Percentiles rank a stretch among this genome's conserved stretches.
Conservation (phyloP, 2,797 vertebrate genomes). For the Sebastes miniatus region DNA sequence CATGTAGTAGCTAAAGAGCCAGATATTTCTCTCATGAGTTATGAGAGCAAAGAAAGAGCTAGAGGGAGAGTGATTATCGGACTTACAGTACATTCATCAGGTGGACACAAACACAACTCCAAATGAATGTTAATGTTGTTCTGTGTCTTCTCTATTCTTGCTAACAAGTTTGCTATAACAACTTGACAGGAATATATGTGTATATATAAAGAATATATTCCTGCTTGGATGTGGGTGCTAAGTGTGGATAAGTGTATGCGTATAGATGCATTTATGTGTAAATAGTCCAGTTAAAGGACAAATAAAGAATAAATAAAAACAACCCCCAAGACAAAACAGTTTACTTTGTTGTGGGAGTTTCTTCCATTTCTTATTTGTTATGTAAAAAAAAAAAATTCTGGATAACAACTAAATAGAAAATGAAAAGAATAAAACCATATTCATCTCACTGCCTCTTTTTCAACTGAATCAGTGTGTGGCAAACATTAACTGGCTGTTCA, state of each 20-base stretch:
- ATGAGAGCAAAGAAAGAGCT: background rate
- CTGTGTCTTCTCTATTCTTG: background rate
- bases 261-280: background rate
- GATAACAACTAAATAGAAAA: slow-evolving; percentile 15
- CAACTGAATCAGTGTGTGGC: slow-evolving; percentile 8
- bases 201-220: background rate
- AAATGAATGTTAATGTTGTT: background rate
- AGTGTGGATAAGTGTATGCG: background rate
- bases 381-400: background rate
- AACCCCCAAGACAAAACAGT: background rate
- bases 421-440: background rate
- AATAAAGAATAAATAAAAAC: background rate
- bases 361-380: background rate
- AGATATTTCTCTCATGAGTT: background rate
- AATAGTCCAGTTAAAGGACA: background rate
- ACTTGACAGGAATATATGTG: background rate
- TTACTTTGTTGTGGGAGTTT: background rate
- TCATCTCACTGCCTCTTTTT: slow-evolving; percentile 4
- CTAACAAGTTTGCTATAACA: background rate
- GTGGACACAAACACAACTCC: background rate
- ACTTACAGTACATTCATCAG: background rate
- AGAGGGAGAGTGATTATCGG: background rate
- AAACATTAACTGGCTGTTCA: slow-evolving; percentile 64
- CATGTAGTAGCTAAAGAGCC: background rate
- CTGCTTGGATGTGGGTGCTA: background rate